Conservation (phyloP, 1,140 invertebrate genomes). For the Cataglyphis hispanica region DNA sequence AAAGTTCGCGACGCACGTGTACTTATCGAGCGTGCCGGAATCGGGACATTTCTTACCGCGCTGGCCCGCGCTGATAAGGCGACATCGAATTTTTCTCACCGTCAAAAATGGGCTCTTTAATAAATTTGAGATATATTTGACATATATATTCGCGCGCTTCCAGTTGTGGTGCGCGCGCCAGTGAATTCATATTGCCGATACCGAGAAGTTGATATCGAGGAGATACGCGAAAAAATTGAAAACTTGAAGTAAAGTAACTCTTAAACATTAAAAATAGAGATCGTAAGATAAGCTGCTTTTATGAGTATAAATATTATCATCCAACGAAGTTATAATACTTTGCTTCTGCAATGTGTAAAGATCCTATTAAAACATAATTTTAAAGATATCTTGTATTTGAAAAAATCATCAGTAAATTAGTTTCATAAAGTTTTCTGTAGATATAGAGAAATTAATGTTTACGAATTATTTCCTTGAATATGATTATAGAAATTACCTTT, state of each 20-base stretch:
- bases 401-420: not conserved
- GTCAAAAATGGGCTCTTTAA: conserved; percentile 50
- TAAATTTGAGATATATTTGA: conserved; percentile 23
- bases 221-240: not conserved
- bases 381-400: not conserved
- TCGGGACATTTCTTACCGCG: conserved; percentile 46
- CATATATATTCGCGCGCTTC: conserved; percentile 18
- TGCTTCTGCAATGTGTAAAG: not conserved
- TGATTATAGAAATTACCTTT: not conserved
- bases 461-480: not conserved
- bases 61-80: conserved; percentile 69
- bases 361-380: not conserved
- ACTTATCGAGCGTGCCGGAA: conserved; percentile 61
- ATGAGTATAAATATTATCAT: not conserved
- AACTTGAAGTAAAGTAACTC: conserved; percentile 1
- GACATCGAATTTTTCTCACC: conserved; percentile 63
- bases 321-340: not conserved
- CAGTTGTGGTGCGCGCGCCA: too few species aligned
- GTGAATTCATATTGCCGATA: not conserved
- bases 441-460: not conserved
- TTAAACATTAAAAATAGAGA: not conserved
- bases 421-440: too few species aligned
- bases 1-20: conserved; percentile 67
- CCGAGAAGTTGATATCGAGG: not conserved
- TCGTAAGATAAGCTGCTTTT: not conserved